A percentile compares a stretch with the other conserved stretches of the same genome.
These are phyloP conservation scores for Ambastaia sidthimunki DNA, from an alignment of 2,797 vertebrate genomes.

Conservation along the genomic window DNA sequence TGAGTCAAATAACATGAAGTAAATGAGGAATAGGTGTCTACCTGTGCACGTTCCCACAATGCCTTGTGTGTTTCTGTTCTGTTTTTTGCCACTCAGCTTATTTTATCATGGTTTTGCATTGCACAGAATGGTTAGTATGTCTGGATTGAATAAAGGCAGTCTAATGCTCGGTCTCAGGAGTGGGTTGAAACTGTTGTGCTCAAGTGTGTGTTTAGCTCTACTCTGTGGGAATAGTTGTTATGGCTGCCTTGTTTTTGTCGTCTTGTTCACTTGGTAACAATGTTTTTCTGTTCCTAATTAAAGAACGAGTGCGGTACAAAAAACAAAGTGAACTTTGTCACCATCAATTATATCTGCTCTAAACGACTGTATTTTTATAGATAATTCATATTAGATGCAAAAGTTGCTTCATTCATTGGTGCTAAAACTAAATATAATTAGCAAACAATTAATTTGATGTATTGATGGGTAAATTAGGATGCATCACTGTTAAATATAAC, in stretches of 20 bases:
- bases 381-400: background rate
- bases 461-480: background rate
- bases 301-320: constrained; percentile 9
- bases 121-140: background rate
- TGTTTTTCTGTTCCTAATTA: constrained; percentile 44
- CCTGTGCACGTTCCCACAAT: constrained; percentile 62
- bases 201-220: constrained; percentile 47
- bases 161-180: constrained; percentile 70
- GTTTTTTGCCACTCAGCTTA: constrained; percentile 65
- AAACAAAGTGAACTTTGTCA: constrained; percentile 26
- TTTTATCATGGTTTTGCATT: constrained; percentile 76
- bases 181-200: constrained; percentile 40
- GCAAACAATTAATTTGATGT: background rate
- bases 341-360: background rate
- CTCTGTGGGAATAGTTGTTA: constrained; percentile 56
- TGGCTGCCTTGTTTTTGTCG: constrained; percentile 55
- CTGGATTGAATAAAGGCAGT: constrained; percentile 67
- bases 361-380: background rate
- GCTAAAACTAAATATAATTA: background rate
- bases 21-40: constrained; percentile 48
- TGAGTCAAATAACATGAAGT: constrained; percentile 51
- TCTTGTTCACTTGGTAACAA: constrained; percentile 49
- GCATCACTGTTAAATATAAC: no score
- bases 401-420: background rate
- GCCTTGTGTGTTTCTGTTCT: constrained; percentile 37